A percentile compares a stretch with the other conserved stretches of the same genome.
These are phyloP conservation scores for Nasua narica DNA, from an alignment of 2,797 vertebrate genomes.

Conservation along the genomic window DNA sequence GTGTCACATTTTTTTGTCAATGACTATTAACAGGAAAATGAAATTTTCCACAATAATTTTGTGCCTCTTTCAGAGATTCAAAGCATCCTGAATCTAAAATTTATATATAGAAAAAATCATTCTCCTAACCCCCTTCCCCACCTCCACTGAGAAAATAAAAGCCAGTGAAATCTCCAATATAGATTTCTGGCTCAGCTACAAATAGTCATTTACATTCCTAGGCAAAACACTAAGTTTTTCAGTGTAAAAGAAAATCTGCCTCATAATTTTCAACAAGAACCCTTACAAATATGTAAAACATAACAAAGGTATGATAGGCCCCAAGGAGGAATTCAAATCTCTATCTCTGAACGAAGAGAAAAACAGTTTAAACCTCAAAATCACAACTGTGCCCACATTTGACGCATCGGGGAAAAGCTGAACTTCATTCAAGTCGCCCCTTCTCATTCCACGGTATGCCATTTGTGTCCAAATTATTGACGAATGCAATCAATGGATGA, in stretches of 20 bases:
- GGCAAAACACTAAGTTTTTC: not conserved
- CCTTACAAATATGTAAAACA: not conserved
- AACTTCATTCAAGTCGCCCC: not conserved
- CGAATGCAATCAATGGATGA: not conserved
- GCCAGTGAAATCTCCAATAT: not conserved
- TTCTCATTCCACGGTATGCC: not conserved
- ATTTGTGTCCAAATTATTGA: not conserved
- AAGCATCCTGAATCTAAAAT: not conserved
- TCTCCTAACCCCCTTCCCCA: not conserved
- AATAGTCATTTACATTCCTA: not conserved
- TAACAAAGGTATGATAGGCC: not conserved
- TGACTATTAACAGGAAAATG: not conserved
- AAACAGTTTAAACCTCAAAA: constrained; percentile 16
- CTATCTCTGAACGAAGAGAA: not conserved
- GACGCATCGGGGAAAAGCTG: not conserved
- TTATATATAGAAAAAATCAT: not conserved
- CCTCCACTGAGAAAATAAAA: constrained; percentile 3
- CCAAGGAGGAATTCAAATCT: not conserved
- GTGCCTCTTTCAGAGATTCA: not conserved
- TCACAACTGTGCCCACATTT: not conserved
- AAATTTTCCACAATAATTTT: not conserved
- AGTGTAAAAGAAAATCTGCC: not conserved
- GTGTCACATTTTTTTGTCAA: not conserved
- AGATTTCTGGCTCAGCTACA: not conserved
- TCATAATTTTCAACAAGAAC: not conserved